These are phyloP conservation scores for Hylaeus anthracinus DNA, from an alignment of 1,140 invertebrate species.

Conservation along the genomic window DNA sequence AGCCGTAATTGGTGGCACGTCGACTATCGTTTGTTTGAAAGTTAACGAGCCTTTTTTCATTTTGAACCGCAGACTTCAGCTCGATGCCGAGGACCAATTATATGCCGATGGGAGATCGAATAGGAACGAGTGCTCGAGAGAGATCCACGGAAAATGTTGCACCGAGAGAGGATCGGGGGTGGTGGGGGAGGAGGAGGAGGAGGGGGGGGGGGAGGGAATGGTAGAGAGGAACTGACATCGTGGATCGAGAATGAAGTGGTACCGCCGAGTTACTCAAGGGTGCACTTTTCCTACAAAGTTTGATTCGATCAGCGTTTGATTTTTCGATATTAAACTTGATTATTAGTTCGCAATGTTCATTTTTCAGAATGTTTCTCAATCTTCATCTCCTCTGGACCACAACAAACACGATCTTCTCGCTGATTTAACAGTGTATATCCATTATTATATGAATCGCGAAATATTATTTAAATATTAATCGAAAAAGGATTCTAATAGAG, in stretches of 20 bases:
- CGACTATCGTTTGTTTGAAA: constrained; percentile 39
- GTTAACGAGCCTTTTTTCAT: constrained; percentile 39
- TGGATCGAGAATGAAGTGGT: constrained; percentile 19
- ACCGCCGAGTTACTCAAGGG: neutral
- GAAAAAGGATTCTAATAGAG: no score
- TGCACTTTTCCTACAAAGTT: neutral
- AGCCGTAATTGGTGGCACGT: constrained; percentile 15
- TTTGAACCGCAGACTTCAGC: constrained; percentile 9
- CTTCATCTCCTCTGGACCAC: no score
- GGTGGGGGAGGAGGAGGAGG: no score
- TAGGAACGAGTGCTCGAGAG: constrained; percentile 22
- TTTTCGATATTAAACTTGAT: neutral
- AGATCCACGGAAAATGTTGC: constrained; percentile 42
- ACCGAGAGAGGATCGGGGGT: neutral
- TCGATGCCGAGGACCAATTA: constrained; percentile 37
- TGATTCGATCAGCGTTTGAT: neutral
- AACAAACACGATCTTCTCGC: no score
- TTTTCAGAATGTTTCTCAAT: no score
- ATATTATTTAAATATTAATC: no score
- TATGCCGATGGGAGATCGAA: constrained; percentile 39
- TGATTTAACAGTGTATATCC: no score
- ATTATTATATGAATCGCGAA: no score
- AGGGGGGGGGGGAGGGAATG: neutral
- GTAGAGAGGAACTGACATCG: neutral
- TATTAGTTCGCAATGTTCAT: no score